Base-by-base conservation (phyloP, 2,888 invertebrate genomes). In the Antheraea yamamai region DNA sequence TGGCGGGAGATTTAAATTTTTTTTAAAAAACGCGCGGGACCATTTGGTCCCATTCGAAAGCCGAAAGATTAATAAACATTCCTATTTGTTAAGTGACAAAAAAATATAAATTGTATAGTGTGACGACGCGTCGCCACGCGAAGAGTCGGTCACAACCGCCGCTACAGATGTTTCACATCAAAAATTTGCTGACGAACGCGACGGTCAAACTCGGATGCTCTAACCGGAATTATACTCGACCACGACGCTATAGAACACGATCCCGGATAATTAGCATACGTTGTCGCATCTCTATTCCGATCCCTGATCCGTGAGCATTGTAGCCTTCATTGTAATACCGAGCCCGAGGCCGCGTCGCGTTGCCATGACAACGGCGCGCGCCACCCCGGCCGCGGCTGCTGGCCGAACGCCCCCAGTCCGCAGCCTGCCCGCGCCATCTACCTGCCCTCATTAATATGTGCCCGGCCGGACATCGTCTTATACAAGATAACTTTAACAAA, bases 371-470 rank as follows among this genome's bases (percentile, higher is more conserved):
- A 93, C 92, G 61, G 23, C 61, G 58, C 64, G 84, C 79, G 82
- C 79, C 79, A 75, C 78, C 78, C 80, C 64, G 64, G 77, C 81
- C 81, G 76, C 78, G 82, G 83, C 78, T 85, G 83, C 78, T 85
- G 79, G 83, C 79, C 85, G 80, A 81, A 23, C 81, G 84, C 79
- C 81, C 81, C 82, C 80, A 79, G 78, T 81, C 81, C 73, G 76
- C 70, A 64, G 75, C 74, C 77, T 77, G 77, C 78, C 81, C 74
- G 79, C 84, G 77, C 77, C 80, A 77, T 83, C 89, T 88, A 89
- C 90, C 91, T 89, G 89, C 88, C 86, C 89, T 93, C 93, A 93
- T 93, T 93, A 93, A 93, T 93, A 93, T 92, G 92, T 93, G 92
- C 92, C 88, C 88, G 85, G 85, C 90, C 87, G 92, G 92, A 92